phyloP scores from a whole-genome alignment of 2,888 invertebrate genomes.

The Eumerus sabulonum region DNA sequence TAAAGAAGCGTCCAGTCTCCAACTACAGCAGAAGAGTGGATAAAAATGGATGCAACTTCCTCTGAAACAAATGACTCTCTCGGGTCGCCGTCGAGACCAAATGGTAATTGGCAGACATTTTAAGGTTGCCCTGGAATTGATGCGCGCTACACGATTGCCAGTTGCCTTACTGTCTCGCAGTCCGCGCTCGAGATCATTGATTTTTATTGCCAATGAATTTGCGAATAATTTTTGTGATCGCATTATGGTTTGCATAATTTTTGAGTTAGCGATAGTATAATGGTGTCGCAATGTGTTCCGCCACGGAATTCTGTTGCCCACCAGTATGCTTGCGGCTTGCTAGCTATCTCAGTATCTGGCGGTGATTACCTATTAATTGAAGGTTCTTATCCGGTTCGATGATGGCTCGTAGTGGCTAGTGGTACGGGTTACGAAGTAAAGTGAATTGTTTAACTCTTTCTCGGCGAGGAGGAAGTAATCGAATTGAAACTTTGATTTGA shows the following conservation, averaged over 20 bases:
- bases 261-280: slow-evolving; percentile 38
- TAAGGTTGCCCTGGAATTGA: slow-evolving; percentile 46
- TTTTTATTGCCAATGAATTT: slow-evolving; percentile 65
- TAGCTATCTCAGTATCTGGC: slow-evolving; percentile 11
- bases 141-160: slow-evolving; percentile 12
- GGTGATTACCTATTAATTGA: slow-evolving; percentile 59
- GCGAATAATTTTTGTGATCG: slow-evolving; percentile 54
- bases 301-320: too few relatives aligned
- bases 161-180: slow-evolving; percentile 21
- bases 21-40: too few relatives aligned
- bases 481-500: too few relatives aligned
- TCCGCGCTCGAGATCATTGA: slow-evolving; percentile 58
- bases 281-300: background rate
- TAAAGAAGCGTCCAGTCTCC: background rate
- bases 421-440: too few relatives aligned
- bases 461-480: too few relatives aligned
- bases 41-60: background rate
- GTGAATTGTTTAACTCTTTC: too few relatives aligned
- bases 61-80: slow-evolving; percentile 46
- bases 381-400: slow-evolving; percentile 6
- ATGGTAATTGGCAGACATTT: slow-evolving; percentile 65
- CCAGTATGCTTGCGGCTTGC: too few relatives aligned
- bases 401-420: too few relatives aligned
- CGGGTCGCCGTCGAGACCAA: slow-evolving; percentile 21
- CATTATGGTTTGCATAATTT: slow-evolving; percentile 60